These are phyloP conservation scores for Mohoua ochrocephala DNA, from an alignment of 2,113 vertebrate genomes.

Conservation along the genomic window DNA sequence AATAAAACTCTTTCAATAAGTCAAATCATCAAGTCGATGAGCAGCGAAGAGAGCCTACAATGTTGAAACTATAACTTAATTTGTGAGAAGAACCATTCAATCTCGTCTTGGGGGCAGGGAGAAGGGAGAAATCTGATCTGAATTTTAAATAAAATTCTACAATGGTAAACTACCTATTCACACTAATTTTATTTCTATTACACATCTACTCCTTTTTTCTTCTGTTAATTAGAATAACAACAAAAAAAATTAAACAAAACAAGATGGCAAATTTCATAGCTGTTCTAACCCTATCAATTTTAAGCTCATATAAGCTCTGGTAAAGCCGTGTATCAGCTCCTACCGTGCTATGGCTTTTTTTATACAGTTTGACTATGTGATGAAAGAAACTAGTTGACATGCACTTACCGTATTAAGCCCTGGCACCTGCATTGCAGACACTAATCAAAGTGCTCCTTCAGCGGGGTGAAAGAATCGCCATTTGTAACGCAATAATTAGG, in stretches of 20 bases:
- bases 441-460: constrained; percentile 76
- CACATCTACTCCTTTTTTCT: neutral
- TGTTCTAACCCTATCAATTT: neutral
- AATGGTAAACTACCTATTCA: neutral
- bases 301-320: neutral
- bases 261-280: neutral
- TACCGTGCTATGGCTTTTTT: constrained; percentile 8
- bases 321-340: neutral
- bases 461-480: constrained; percentile 73
- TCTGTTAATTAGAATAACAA: neutral
- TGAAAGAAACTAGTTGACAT: constrained; percentile 71
- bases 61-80: neutral
- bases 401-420: constrained; percentile 65
- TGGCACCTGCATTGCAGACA: constrained; percentile 68
- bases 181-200: neutral
- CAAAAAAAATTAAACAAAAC: neutral
- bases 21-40: neutral
- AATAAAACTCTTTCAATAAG: neutral
- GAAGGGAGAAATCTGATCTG: neutral
- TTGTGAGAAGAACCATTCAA: neutral
- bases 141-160: neutral
- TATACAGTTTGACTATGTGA: constrained; percentile 36
- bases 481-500: constrained; percentile 80
- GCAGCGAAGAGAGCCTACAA: neutral
- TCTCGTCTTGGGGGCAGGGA: neutral